phyloP scores from a whole-genome alignment of 2,113 vertebrate genomes.

The Aramus guarauna region DNA sequence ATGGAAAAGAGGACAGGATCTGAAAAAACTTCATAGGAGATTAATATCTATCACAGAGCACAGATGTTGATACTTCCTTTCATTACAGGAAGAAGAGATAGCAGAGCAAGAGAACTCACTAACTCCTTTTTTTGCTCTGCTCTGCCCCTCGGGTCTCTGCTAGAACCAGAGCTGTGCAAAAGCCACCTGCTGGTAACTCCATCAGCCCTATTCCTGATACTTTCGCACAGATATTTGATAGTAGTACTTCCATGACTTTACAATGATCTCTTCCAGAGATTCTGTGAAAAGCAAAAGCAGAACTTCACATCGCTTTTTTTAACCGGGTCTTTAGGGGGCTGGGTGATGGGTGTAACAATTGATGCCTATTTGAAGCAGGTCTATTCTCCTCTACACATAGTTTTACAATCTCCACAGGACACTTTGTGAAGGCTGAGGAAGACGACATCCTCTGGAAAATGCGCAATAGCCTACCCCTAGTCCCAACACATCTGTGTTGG shows the following conservation, averaged over 20 bases:
- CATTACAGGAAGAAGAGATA: neutral
- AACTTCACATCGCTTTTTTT: neutral
- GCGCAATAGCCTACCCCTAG: fast-evolving
- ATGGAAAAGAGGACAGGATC: neutral
- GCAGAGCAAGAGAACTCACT: neutral
- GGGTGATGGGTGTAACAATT: neutral
- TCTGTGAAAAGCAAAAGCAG: neutral
- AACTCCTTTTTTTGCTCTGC: neutral
- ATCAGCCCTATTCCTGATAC: neutral
- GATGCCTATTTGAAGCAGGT: neutral
- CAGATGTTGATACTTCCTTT: neutral
- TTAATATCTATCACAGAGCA: neutral
- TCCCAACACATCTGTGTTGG: neutral
- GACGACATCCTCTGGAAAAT: neutral
- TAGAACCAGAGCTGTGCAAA: neutral
- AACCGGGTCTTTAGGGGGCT: neutral
- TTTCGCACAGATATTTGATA: neutral
- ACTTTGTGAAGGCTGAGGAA: neutral
- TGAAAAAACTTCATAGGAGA: neutral
- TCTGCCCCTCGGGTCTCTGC: neutral
- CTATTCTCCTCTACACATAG: neutral
- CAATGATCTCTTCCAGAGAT: neutral
- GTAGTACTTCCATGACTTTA: neutral
- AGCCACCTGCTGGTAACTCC: neutral
- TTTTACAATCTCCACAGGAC: neutral